Base-by-base conservation (phyloP, 92 coral and sea anemone genomes). In the Porites evermanni region DNA sequence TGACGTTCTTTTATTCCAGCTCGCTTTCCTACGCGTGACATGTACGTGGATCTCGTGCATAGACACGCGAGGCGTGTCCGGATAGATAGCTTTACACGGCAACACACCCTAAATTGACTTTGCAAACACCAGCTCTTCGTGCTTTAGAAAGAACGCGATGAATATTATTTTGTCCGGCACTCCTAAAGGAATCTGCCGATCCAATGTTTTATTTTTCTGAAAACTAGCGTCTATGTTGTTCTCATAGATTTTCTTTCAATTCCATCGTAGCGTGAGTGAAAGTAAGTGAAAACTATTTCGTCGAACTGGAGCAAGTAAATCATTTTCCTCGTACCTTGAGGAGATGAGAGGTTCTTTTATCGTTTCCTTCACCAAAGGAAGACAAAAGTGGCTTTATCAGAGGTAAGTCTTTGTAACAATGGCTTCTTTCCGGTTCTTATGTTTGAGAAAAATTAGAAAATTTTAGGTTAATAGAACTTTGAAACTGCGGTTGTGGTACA, bases 121-220 rank as follows among this genome's bases (percentile, higher is more conserved):
- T 19, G 7, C 32, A 13, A 63, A 38, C 47, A 38, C 47, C 47
- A 4, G 20, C 21, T 29, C 1, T 17, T 60, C 44, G 26, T 69
- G 67, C 70, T 54, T 76, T 56, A 80, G 60, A 70, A 80, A 24
- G 52, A 44, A 12, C 59, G 7, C 63, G 50, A 26, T 5, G 70
- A 80, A 68, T 80, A 80, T 56, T n/a, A n/a, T n/a, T n/a, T 69
- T 80, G 56, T 67, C 29, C 18, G 77, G 6, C 85, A 69, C 77
- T 54, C 67, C 85, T 50, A 23, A 17, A n/a, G 56, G 38, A 32
- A n/a, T 70, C 67, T 67, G 72, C 26, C 72, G 47, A 67, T 47
- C 26, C 14, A 8, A 51, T 50, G 38, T 74, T 19, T 9, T n/a
- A 53, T 14, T 32, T 69, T 24, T 53, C 14, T 1, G 16, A 58